Base-by-base conservation (phyloP, 2,797 vertebrate species). In the Picus viridis region DNA sequence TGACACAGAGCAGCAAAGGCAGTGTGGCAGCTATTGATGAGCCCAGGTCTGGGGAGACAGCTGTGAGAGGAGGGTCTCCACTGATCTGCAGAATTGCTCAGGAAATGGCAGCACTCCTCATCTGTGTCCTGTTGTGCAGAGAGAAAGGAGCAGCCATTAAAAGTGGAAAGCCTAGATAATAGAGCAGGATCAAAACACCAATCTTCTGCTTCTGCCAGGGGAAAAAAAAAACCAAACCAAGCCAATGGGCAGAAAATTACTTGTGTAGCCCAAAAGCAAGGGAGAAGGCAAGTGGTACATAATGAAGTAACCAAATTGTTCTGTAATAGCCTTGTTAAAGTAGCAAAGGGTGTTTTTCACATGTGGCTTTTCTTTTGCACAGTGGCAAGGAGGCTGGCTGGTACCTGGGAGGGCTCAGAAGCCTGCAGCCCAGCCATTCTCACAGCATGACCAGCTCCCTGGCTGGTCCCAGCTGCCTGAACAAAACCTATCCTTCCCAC, bases 141-240 rank as follows among this genome's bases (percentile, higher is more conserved):
- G 34, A 87, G 71, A 94, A 95, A 88, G 34, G 22, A 87, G 39
- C 45, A 90, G 70, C 47, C 79, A 71, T 86, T 92, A 83, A 61
- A 92, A 90, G 57, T 41, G 79, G 89, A 78, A 58, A 70, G 86
- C 57, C n/a, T 49, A 54, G 30, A 67, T 76, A 92, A 94, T 70
- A 73, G 73, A 89, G 54, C 0, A 0, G 56, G 78, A 79, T 65
- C 41, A 83, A 92, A 93, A 94, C 70, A 68, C 39, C 62, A 24
- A 16, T 56, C 74, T 93, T 78, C 43, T 91, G 26, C 59, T 57
- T 41, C 56, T 90, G 81, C 51, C 43, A 90, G 86, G 39, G 12
- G 12, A 12, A 47, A 72, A 86, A 86, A 54, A 16, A 43, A 7
- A 16, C 41, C 54, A 79, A 67, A 80, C 47, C 43, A 89, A 90